Evolutionary conservation across 2,113 vertebrate species (phyloP), one percentile per base, ranked within the genome.

Genomic region (Scomber japonicus): DNA sequence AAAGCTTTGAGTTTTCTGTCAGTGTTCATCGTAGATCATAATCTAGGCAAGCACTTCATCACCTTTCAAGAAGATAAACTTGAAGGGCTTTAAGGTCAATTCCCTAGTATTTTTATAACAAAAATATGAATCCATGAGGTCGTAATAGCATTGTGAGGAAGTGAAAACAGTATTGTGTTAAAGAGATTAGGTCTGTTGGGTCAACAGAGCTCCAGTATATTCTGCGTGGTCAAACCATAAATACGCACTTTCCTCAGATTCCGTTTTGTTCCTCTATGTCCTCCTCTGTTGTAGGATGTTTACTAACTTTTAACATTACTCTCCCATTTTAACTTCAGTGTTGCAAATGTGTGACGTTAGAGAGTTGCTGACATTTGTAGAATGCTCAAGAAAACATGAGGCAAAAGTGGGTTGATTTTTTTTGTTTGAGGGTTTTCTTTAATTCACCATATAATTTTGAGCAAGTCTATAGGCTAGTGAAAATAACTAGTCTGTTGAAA

Each of bases 401-500:
- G 71, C 46, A 88, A 35, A 66, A 21, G 19, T 48, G 30, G n/a
- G 61, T 61, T 57, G 49, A 21, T 44, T 40, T 40, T 35, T 40
- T 40, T 40, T 81, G 48, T 84, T 89, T 75, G 63, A 85, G 70
- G 75, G 40, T 83, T 27, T 27, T 90, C 31, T 83, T 64, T 72
- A 68, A 71, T 86, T 80, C 74, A 84, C 77, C 48, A 81, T 40
- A 83, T 89, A 71, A 75, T 87, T 91, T 90, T 89, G 69, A 83
- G 64, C 54, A 82, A 60, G 59, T 81, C 72, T 77, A 66, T 80
- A 81, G 86, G 16, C 79, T 88, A 78, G 81, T 87, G 64, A 73
- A 51, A 56, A 71, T 78, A 65, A 88, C 83, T 83, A 80, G 88
- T 91, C 91, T 89, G 81, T 87, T 89, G 56, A 80, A 89, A 80